Base-by-base conservation (phyloP, 2,797 vertebrate species). In the Gephyroberyx darwinii region DNA sequence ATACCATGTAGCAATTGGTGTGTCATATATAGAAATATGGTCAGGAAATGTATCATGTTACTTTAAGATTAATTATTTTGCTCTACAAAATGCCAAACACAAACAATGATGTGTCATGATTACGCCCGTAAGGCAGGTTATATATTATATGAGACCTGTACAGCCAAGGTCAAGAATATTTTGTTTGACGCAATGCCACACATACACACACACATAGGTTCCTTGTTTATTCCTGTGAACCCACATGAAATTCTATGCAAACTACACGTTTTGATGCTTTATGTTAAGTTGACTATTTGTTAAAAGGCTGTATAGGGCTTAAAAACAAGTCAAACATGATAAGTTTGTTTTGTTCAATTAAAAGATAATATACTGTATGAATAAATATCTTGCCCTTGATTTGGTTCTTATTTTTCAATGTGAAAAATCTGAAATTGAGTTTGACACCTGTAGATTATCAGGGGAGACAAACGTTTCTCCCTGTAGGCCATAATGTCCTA, bases 401-500 rank as follows among this genome's bases (percentile, higher is more conserved):
- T 51, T 39, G 19, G 71, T 45, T 54, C 22, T 75, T 33, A 41
- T 41, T 41, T 41, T 39, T 39, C 37, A 39, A 10, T 41, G 39
- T 13, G 12, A 47, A 26, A 26, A 26, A 2, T 26, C 51, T 63
- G n/a, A 75, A 69, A 71, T 59, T 47, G 20, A 65, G 30, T 56
- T 74, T 48, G 35, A 54, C 30, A 58, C 52, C 19, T 53, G 22
- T 30, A 35, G 54, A 77, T 65, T 54, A 69, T 70, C 26, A 20
- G 22, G 16, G 33, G 77, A 72, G 26, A 2, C 26, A 64, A 17
- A 71, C 39, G 2, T 74, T 69, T 43, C 37, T 56, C 31, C 75
- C 33, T 41, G n/a, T 17, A 31, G 56, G 41, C 69, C 68, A 53
- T 75, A 72, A 56, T 58, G 59, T 66, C 52, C n/a, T 43, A 52